phyloP scores from a whole-genome alignment of 2,888 invertebrate species.

The Drosophila macrospina region DNA sequence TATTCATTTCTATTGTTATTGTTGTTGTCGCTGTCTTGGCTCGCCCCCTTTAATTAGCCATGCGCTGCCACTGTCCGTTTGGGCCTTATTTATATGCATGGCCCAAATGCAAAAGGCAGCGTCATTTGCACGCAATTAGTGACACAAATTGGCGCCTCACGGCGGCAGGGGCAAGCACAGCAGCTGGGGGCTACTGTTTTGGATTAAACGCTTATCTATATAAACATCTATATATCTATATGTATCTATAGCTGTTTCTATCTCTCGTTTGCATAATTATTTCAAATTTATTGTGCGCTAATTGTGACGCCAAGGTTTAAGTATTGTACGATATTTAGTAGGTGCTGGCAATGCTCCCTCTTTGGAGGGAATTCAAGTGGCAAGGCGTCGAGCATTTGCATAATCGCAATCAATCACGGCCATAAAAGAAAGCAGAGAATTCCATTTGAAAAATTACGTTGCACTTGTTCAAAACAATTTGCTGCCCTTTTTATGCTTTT shows the following conservation, averaged over 20 bases:
- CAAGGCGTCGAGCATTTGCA: constrained; percentile 59
- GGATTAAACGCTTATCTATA: constrained; percentile 39
- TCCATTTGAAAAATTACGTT: constrained; percentile 80
- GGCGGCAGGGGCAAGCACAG: constrained; percentile 15
- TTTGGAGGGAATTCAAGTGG: not conserved
- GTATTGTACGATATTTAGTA: constrained; percentile 45
- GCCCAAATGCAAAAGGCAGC: constrained; percentile 74
- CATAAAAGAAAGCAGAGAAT: constrained; percentile 14
- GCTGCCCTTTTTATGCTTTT: constrained; percentile 42
- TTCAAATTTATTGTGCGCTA: constrained; percentile 74
- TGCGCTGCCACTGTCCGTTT: constrained; percentile 37
- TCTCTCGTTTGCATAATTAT: constrained; percentile 62
- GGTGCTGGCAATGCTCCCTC: constrained; percentile 40
- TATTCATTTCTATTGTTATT: not conserved
- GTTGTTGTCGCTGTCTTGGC: not conserved
- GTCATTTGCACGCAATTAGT: constrained; percentile 84
- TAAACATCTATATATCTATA: constrained; percentile 4
- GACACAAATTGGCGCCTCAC: constrained; percentile 79
- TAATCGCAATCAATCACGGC: constrained; percentile 82
- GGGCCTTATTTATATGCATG: constrained; percentile 69
- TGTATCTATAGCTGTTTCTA: constrained; percentile 14
- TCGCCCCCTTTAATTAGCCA: constrained; percentile 9
- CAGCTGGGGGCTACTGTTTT: constrained; percentile 34
- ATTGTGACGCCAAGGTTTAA: constrained; percentile 58
- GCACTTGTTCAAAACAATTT: constrained; percentile 79